phyloP scores from a whole-genome alignment of 2,797 vertebrate species.

The Sternotherus odoratus region DNA sequence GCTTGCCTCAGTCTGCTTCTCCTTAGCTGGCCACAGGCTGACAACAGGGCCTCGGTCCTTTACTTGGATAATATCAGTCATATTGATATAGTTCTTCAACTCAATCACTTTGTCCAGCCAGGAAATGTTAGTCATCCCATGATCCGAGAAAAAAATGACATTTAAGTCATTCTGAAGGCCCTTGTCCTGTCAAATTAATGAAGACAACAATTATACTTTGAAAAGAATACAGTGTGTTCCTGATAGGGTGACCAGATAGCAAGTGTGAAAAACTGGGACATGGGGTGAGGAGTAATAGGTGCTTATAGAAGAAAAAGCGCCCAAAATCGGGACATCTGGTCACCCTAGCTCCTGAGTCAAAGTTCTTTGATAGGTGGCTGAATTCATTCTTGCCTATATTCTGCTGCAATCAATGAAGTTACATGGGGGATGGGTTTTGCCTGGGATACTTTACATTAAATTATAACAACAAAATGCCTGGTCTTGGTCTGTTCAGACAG shows the following conservation, averaged over 20 bases:
- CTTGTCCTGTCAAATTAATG: slow-evolving; percentile 82
- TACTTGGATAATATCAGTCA: slow-evolving; percentile 86
- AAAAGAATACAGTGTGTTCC: neutral
- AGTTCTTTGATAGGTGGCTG: accelerated
- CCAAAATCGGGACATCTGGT: too few relatives aligned
- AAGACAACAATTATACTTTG: neutral
- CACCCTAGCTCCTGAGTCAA: neutral
- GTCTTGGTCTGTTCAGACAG: neutral
- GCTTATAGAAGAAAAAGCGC: too few relatives aligned
- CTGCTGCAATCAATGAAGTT: neutral
- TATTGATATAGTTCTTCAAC: slow-evolving; percentile 86
- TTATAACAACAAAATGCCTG: neutral
- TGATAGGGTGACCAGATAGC: too few relatives aligned
- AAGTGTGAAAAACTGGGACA: too few relatives aligned
- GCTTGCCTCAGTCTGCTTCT: slow-evolving; percentile 84
- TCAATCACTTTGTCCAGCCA: slow-evolving; percentile 95
- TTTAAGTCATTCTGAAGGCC: slow-evolving; percentile 86
- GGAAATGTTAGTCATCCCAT: slow-evolving; percentile 93
- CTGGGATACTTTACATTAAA: accelerated
- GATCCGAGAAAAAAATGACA: slow-evolving; percentile 93
- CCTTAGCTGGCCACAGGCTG: slow-evolving; percentile 90
- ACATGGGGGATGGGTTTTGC: accelerated
- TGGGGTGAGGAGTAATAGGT: too few relatives aligned
- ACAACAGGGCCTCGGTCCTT: slow-evolving; percentile 94
- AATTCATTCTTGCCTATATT: neutral